These are phyloP conservation scores for Scolopax mira DNA, from an alignment of 2,113 vertebrate species.

Conservation along the genomic window DNA sequence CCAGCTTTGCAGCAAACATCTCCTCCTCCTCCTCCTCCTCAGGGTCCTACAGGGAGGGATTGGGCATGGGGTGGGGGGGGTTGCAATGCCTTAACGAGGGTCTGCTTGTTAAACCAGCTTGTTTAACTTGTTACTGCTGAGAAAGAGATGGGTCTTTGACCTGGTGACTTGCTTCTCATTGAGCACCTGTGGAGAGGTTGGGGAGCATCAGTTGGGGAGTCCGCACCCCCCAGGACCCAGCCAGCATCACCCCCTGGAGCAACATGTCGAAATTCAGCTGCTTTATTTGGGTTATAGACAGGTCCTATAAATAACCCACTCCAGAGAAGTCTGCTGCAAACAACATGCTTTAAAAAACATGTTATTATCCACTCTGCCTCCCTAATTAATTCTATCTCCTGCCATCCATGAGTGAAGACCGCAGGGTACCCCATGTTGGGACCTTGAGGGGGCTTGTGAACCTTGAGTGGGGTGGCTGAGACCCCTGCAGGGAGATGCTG, in stretches of 20 bases:
- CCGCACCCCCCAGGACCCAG: fast-evolving
- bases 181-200: background rate
- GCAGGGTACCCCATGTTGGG: background rate
- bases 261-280: background rate
- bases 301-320: conserved; percentile 38
- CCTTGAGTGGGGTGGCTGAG: background rate
- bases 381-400: conserved; percentile 43
- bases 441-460: too few relatives aligned
- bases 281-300: conserved; percentile 12
- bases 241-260: background rate
- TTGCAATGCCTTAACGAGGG: background rate
- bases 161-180: background rate
- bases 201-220: background rate
- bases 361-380: conserved; percentile 53
- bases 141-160: background rate
- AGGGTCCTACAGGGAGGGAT: fast-evolving
- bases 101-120: background rate
- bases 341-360: conserved; percentile 19
- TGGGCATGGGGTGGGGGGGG: fast-evolving
- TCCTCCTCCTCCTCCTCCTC: background rate
- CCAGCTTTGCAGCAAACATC: background rate
- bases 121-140: background rate
- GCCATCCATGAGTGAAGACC: background rate
- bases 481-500: background rate
- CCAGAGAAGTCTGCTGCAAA: background rate